Evolutionary conservation across 1,140 invertebrate species (phyloP).

Genomic region (Daktulosphaira vitifoliae): DNA sequence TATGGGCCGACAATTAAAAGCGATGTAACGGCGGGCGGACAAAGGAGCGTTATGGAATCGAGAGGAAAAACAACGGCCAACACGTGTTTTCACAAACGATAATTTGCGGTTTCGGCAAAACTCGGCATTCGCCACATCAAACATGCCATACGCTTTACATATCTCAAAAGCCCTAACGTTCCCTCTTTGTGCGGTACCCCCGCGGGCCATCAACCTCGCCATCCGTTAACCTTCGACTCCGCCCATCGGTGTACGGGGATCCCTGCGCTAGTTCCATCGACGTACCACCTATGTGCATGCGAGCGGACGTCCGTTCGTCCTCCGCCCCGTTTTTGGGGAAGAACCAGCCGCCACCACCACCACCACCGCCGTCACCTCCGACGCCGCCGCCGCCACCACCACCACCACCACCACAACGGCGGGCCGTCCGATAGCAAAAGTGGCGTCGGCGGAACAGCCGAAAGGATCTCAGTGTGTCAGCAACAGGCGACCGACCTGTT

Average conservation of each 20-base stretch:
- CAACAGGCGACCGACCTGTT: constrained; percentile 33
- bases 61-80: too few species aligned
- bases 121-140: too few species aligned
- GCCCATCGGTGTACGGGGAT: constrained; percentile 28
- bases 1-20: constrained; percentile 12
- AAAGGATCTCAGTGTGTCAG: constrained; percentile 28
- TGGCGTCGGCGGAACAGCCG: constrained; percentile 23
- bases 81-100: too few species aligned
- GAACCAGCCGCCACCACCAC: constrained; percentile 14
- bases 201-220: background rate
- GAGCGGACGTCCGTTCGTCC: constrained; percentile 26
- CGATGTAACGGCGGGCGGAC: too few species aligned
- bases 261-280: background rate
- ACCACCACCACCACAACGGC: background rate
- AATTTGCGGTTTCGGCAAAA: constrained; percentile 29
- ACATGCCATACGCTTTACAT: background rate
- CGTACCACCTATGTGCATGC: background rate
- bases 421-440: background rate
- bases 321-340: constrained; percentile 8
- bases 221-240: constrained; percentile 13
- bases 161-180: background rate
- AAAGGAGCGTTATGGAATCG: too few species aligned
- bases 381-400: constrained; percentile 12
- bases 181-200: background rate
- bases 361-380: background rate